Conservation (phyloP, 2,888 invertebrate species). For the Mellilla xanthometata region DNA sequence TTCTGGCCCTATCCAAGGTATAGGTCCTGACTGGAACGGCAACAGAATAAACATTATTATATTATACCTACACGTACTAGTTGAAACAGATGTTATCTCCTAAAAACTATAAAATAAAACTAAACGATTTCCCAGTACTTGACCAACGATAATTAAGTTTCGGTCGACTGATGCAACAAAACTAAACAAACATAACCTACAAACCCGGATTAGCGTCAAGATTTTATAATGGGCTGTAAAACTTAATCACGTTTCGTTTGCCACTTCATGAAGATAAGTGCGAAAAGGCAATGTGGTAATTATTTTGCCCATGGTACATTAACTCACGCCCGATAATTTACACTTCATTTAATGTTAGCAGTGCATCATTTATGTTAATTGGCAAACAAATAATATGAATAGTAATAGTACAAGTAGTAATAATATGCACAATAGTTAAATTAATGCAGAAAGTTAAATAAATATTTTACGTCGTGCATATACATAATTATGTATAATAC, state of each 20-base stretch:
- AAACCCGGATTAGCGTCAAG: neutral
- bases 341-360: neutral
- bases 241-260: neutral
- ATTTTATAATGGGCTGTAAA: neutral
- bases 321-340: neutral
- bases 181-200: neutral
- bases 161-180: neutral
- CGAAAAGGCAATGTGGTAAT: neutral
- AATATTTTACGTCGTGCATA: no score
- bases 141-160: neutral
- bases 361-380: constrained; percentile 1
- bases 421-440: constrained; percentile 23
- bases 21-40: no score
- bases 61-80: no score
- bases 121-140: neutral
- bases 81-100: no score
- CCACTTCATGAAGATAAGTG: neutral
- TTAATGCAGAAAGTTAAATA: neutral
- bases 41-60: no score
- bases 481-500: no score
- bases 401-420: no score
- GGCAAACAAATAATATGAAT: neutral
- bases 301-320: constrained; percentile 3
- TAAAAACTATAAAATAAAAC: neutral
- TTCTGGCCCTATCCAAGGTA: no score